These are phyloP conservation scores for Trilocha varians DNA, from an alignment of 2,888 invertebrate genomes.

Conservation along the genomic window DNA sequence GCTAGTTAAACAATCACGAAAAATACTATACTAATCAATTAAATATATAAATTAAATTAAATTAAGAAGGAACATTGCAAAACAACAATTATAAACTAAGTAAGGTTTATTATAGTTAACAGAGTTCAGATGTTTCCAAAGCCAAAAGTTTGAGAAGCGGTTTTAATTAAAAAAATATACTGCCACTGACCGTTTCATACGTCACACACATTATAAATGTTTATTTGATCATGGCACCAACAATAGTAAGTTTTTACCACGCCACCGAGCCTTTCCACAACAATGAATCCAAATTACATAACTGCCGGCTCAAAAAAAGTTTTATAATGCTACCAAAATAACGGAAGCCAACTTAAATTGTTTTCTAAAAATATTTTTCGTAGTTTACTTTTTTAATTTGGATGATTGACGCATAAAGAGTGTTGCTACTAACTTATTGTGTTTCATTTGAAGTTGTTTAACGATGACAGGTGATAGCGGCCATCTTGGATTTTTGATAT, in stretches of 20 bases:
- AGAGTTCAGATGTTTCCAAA: no score
- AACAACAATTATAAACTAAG: no score
- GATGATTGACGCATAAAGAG: slow-evolving; percentile 39
- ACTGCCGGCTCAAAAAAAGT: slow-evolving; percentile 8
- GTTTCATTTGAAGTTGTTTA: neutral
- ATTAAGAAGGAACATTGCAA: no score
- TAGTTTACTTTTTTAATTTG: slow-evolving; percentile 45
- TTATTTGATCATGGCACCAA: slow-evolving; percentile 51
- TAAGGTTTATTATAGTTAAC: no score
- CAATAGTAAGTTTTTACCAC: slow-evolving; percentile 16
- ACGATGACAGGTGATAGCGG: slow-evolving; percentile 16
- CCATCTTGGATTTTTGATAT: slow-evolving; percentile 27
- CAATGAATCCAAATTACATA: neutral
- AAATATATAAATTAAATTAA: no score
- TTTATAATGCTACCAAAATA: slow-evolving; percentile 17
- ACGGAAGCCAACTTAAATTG: slow-evolving; percentile 67
- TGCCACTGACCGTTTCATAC: neutral
- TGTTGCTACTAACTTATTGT: slow-evolving; percentile 8
- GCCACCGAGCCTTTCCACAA: slow-evolving; percentile 15
- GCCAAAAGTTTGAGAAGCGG: no score
- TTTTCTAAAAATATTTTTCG: slow-evolving; percentile 64
- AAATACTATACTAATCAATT: no score
- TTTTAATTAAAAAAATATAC: neutral
- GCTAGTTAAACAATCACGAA: no score
- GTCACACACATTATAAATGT: slow-evolving; percentile 36